These are phyloP conservation scores for Smutsia gigantea DNA, from an alignment of 2,797 vertebrate genomes.

Conservation along the genomic window DNA sequence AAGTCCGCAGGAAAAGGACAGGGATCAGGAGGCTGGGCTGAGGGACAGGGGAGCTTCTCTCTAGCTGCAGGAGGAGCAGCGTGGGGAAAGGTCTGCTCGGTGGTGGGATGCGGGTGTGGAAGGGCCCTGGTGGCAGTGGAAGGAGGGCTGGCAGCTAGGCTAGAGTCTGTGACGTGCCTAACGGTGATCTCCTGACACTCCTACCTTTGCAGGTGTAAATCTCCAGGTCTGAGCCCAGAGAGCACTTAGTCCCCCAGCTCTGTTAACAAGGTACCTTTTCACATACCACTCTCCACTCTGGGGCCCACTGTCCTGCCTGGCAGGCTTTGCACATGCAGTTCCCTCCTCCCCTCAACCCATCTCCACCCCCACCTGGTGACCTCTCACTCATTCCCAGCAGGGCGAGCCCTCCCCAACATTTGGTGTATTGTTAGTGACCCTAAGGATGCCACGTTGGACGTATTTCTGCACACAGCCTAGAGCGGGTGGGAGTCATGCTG, in stretches of 20 bases:
- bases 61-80: fast-evolving
- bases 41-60: neutral
- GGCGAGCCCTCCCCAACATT: fast-evolving
- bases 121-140: neutral
- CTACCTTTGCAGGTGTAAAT: fast-evolving
- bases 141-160: neutral
- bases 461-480: neutral
- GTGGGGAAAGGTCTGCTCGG: neutral
- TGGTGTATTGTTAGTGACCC: neutral
- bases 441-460: neutral
- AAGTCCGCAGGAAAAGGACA: neutral
- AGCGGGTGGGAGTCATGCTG: neutral
- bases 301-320: neutral
- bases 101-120: neutral
- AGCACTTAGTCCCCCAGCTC: fast-evolving
- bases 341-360: neutral
- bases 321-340: neutral
- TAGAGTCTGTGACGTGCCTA: too few relatives aligned
- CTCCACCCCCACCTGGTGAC: neutral
- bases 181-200: fast-evolving
- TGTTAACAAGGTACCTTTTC: neutral
- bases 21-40: fast-evolving
- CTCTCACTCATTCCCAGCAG: neutral
- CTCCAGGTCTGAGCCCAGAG: neutral
- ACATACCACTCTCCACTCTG: fast-evolving